Evolutionary conservation across 2,113 vertebrate species (phyloP), one percentile per base, ranked within the genome.

Genomic region (Istiophorus platypterus): DNA sequence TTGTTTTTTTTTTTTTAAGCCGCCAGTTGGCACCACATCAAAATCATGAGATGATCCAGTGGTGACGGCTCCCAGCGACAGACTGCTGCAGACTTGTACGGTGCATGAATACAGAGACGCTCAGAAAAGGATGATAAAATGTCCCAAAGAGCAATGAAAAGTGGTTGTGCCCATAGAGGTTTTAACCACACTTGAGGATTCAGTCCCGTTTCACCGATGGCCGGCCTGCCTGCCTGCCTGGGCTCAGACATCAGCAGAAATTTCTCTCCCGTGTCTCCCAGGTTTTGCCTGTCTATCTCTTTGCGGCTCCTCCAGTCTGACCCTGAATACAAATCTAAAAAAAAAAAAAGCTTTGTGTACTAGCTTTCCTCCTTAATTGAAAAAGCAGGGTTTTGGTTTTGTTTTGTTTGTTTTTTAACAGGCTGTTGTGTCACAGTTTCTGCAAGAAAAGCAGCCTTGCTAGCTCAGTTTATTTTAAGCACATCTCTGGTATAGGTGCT

Each of bases 101-200:
- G 37, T 51, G 39, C 37, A 42, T 42, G 64, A 59, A 76, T 47
- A 22, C 47, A 66, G 24, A 74, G 68, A 75, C 1, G 9, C 45
- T 59, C 64, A 79, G 49, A 52, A 65, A 51, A 34, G 63, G 58
- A 79, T n/a, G 65, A 71, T 64, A 68, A 85, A 72, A 78, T 52
- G 63, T 76, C 62, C 54, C 31, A 37, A 69, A 79, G 76, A 70
- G 29, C 51, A 58, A 29, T 68, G 68, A 64, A 59, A 49, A 66
- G 47, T 22, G 41, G 26, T 72, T 71, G 45, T 41, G 41, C 47
- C 29, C 5, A 1, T 39, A 65, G 54, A 59, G 63, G 39, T 76
- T 78, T 70, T 47, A 62, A n/a, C 3, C 42, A 56, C 65, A 49
- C 69, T 72, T 24, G 26, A 81, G 74, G 81, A 72, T 74, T 76